phyloP scores from a whole-genome alignment of 2,888 invertebrate species.

The Silvanus unidentatus region DNA sequence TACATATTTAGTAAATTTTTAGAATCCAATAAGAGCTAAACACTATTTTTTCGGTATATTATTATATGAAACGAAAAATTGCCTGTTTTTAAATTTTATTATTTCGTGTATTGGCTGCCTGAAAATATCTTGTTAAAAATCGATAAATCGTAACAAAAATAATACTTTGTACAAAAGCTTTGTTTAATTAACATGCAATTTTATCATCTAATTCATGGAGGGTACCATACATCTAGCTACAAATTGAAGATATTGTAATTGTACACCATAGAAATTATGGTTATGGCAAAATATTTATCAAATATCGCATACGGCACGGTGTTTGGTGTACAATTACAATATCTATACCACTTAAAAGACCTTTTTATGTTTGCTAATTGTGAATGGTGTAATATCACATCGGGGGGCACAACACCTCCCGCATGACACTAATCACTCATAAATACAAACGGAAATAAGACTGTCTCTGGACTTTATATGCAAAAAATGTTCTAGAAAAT shows the following conservation, averaged over 20 bases:
- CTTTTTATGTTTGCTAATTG: too few species aligned
- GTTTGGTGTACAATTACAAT: slow-evolving; percentile 26
- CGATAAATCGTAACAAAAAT: slow-evolving; percentile 33
- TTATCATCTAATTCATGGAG: slow-evolving; percentile 46
- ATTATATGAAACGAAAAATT: too few species aligned
- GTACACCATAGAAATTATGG: slow-evolving; percentile 19
- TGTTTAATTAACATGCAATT: slow-evolving; percentile 44
- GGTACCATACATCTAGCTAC: slow-evolving; percentile 48
- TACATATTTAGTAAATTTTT: too few species aligned
- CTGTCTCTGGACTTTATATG: slow-evolving; percentile 43
- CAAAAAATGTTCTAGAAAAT: slow-evolving; percentile 40
- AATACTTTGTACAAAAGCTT: slow-evolving; percentile 48
- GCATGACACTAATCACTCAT: too few species aligned
- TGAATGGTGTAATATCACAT: too few species aligned
- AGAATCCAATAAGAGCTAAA: too few species aligned
- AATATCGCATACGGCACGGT: slow-evolving; percentile 12
- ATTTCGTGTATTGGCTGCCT: slow-evolving; percentile 11
- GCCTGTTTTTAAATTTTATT: slow-evolving; percentile 20
- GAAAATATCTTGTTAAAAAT: slow-evolving; percentile 19
- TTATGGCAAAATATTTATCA: slow-evolving; percentile 5
- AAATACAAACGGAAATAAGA: too few species aligned
- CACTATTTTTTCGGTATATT: too few species aligned
- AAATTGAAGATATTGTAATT: slow-evolving; percentile 28
- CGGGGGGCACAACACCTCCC: too few species aligned
- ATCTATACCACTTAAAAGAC: slow-evolving; percentile 10